phyloP scores from a whole-genome alignment of 2,797 vertebrate genomes.

The Thamnophis elegans region DNA sequence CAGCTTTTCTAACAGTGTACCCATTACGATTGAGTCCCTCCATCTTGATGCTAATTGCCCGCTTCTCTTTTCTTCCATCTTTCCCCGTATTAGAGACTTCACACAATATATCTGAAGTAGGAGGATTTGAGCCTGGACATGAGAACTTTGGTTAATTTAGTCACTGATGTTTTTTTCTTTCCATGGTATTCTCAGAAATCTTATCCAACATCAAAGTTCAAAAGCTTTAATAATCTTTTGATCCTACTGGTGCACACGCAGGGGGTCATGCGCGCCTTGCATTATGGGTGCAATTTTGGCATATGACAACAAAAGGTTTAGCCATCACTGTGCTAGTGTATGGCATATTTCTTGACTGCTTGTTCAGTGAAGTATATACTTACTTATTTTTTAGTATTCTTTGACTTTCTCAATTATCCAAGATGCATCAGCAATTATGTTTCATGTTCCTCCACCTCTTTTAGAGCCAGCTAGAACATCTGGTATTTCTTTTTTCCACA shows the following conservation, averaged over 20 bases:
- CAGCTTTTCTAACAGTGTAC: not conserved
- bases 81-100: no score
- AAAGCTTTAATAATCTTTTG: not conserved
- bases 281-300: no score
- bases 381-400: not conserved
- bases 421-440: not conserved
- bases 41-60: not conserved
- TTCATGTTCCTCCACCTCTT: not conserved
- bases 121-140: no score
- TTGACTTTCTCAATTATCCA: not conserved
- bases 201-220: no score
- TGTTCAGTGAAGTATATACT: not conserved
- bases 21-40: not conserved
- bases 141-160: no score
- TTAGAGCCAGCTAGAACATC: not conserved
- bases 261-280: no score
- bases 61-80: not conserved
- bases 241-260: no score
- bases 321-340: not conserved
- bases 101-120: no score
- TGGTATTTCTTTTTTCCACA: not conserved
- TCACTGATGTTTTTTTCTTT: no score
- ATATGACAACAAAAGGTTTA: no score
- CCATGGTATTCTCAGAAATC: no score
- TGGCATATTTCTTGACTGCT: not conserved